Evolutionary conservation across 2,113 vertebrate species (phyloP), one percentile per base, ranked within the genome.

Genomic region (Brachirus orientalis): DNA sequence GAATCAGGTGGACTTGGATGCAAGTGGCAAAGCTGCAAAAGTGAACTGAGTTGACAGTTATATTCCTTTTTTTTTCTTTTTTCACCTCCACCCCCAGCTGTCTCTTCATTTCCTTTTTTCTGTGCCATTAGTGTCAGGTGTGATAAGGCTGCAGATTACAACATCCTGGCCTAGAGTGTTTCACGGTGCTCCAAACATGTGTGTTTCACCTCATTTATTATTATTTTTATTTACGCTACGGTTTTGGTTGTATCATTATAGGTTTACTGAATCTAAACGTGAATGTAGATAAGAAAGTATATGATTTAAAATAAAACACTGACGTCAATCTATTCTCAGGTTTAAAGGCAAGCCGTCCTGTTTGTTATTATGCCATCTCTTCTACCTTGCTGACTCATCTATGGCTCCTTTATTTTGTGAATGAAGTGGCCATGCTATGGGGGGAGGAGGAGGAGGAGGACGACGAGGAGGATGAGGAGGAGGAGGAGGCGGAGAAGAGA

Each of bases 1-100:
- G 59, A 80, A 66, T 80, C 73, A 84, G 70, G 68, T 74, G 82
- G 66, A 52, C 22, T 47, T 17, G 9, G 47, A 54, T 38, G 11
- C 56, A 63, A 60, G 67, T 66, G 70, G 53, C 56, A 63, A 22
- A 28, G 56, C 33, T 66, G 45, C 65, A 61, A 59, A 45, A 17
- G 60, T 10, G 19, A 71, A 14, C 35, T 36, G 46, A 55, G 62
- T 48, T 63, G 59, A 54, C 63, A 60, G 65, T 48, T 48, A 58
- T 50, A 8, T 28, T 7, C 28, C 0, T 28, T 17, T 7, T 55
- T 40, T 35, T 44, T 9, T 35, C 14, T n/a, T 38, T 6, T n/a
- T 11, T 35, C 1, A 4, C 6, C 13, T 14, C 46, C 13, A 3
- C 60, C 28, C 37, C 54, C 58, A 19, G 4, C 35, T 16, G 50